Evolutionary conservation across 1,140 invertebrate genomes (phyloP), one percentile per base, ranked within the genome.

Genomic region (Pteromalus puparum): DNA sequence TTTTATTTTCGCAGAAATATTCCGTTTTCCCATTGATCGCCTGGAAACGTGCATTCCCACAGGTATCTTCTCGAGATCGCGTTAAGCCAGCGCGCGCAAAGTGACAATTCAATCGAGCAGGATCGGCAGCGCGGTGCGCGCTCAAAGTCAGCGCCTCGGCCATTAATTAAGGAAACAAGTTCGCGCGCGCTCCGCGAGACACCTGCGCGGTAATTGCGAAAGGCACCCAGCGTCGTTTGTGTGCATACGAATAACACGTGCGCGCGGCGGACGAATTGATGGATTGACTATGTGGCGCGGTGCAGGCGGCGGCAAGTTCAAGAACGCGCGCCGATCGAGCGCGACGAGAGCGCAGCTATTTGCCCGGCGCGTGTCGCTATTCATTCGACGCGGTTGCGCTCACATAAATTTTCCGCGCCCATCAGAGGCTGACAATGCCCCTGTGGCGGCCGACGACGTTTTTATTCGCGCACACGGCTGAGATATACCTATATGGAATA

Each of bases 101-200:
- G 12, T 74, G 74, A 76, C 74, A 76, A 53, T 76, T 76, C 42
- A 76, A 76, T 76, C 21, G 48, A 53, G 18, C 48, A 1, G 1
- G 48, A 53, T 48, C 74, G 74, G 38, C 74, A 30, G 48, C 42
- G 38, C 38, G 42, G 38, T 21, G 2, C 2, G n/a, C 1, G 74
- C 7, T 30, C 7, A 21, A 26, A 53, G 5, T 34, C 34, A 34
- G 5, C 34, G 5, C n/a, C n/a, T 34, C 2, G 21, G n/a, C 42
- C 74, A 48, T 76, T 76, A 76, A 76, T 76, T 48, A 28, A n/a
- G 30, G 72, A 28, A 70, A 70, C 53, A n/a, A 61, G 53, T 61
- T 61, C 4, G 18, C 48, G 48, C 48, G 12, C 18, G 21, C 6
- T 42, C 38, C 53, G 21, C 15, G 46, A 61, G 24, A 70, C 72